These are phyloP conservation scores for Lerema accius DNA, from an alignment of 1,140 invertebrate species.

Conservation along the genomic window DNA sequence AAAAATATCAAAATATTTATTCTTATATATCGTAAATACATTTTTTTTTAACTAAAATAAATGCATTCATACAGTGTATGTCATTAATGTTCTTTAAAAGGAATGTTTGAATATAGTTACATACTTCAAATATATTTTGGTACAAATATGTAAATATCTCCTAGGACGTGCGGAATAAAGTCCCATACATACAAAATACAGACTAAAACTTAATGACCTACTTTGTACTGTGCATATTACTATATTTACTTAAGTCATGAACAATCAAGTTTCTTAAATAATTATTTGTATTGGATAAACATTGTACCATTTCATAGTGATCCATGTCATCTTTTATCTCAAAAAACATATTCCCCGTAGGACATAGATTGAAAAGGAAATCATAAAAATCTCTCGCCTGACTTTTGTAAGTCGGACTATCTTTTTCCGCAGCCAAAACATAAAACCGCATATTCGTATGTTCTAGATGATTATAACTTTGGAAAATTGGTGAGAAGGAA, in stretches of 20 bases:
- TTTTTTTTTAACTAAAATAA: too few relatives aligned
- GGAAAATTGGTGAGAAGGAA: slow-evolving; percentile 70
- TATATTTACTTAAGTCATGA: slow-evolving; percentile 69
- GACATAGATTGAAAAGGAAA: slow-evolving; percentile 64
- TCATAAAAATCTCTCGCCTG: slow-evolving; percentile 79
- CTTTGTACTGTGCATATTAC: too few relatives aligned
- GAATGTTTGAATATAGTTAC: too few relatives aligned
- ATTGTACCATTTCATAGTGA: slow-evolving; percentile 78
- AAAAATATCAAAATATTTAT: too few relatives aligned
- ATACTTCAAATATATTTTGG: too few relatives aligned
- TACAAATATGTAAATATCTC: too few relatives aligned
- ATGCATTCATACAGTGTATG: too few relatives aligned
- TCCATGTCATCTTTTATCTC: slow-evolving; percentile 78
- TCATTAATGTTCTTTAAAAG: too few relatives aligned
- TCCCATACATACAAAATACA: too few relatives aligned
- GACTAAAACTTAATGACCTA: background rate
- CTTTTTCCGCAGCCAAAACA: slow-evolving; percentile 73
- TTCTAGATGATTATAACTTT: slow-evolving; percentile 67
- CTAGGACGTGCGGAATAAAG: too few relatives aligned
- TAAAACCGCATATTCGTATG: slow-evolving; percentile 59
- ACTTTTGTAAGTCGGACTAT: slow-evolving; percentile 74
- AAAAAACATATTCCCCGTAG: slow-evolving; percentile 76
- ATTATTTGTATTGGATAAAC: slow-evolving; percentile 68
- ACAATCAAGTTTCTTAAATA: slow-evolving; percentile 71
- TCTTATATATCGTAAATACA: too few relatives aligned